Percentiles rank a stretch among this genome's conserved stretches.
These are phyloP conservation scores for Rana temporaria DNA, from an alignment of 2,113 vertebrate genomes.

Conservation along the genomic window DNA sequence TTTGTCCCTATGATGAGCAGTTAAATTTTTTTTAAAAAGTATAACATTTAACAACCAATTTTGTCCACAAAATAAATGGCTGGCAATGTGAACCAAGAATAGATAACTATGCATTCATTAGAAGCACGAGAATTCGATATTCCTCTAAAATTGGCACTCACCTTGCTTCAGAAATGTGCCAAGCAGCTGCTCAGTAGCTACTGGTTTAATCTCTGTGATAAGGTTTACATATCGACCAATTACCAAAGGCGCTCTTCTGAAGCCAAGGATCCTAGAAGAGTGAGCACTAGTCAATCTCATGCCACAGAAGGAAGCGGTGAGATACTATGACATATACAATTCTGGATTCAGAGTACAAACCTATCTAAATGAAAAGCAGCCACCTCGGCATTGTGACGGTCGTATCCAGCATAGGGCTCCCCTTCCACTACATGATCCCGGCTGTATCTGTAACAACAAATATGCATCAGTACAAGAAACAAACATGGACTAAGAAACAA, in stretches of 20 bases:
- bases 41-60: too few relatives aligned
- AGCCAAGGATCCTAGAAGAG: conserved; percentile 88
- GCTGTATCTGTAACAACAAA: conserved; percentile 79
- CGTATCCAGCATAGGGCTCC: conserved; percentile 94
- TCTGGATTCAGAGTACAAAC: conserved; percentile 66
- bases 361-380: conserved; percentile 97
- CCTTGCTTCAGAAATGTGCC: conserved; percentile 93
- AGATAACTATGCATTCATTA: too few relatives aligned
- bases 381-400: conserved; percentile 96
- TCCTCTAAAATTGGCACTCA: conserved; percentile 64
- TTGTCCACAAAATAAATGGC: too few relatives aligned
- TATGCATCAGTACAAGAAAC: too few relatives aligned
- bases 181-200: conserved; percentile 93
- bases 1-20: too few relatives aligned
- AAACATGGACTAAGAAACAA: too few relatives aligned
- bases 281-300: not conserved
- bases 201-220: conserved; percentile 91
- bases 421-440: conserved; percentile 93
- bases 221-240: conserved; percentile 93
- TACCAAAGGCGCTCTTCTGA: conserved; percentile 92
- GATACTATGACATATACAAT: not conserved
- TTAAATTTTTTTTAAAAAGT: too few relatives aligned
- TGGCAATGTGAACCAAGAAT: too few relatives aligned
- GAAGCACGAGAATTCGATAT: too few relatives aligned
- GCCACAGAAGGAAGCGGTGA: not conserved